Evolutionary conservation across 2,888 invertebrate species (phyloP).

Genomic region (Caenorhabditis virilis): DNA sequence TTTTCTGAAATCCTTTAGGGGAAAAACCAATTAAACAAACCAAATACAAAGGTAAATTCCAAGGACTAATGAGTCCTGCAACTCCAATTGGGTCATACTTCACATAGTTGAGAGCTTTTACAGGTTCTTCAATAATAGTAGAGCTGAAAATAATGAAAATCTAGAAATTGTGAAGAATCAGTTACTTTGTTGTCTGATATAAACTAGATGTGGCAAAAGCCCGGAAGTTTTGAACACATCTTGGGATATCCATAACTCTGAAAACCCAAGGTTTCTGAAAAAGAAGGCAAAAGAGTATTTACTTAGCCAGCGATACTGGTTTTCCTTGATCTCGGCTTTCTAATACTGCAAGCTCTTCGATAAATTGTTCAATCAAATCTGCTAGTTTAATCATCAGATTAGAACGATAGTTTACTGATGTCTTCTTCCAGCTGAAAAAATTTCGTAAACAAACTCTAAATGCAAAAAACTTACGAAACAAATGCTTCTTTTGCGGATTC

Average conservation of each 20-base stretch:
- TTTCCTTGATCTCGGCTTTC: conserved; percentile 74
- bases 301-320: conserved; percentile 70
- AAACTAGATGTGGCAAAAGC: conserved; percentile 72
- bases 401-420: conserved; percentile 70
- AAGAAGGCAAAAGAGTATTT: neutral
- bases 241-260: conserved; percentile 72
- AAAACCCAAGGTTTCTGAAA: conserved; percentile 1
- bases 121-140: conserved; percentile 49
- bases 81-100: conserved; percentile 72
- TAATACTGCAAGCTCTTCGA: conserved; percentile 71
- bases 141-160: conserved; percentile 51
- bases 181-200: conserved; percentile 69
- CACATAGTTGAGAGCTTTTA: conserved; percentile 71
- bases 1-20: neutral
- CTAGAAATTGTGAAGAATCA: neutral
- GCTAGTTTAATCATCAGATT: conserved; percentile 71
- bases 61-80: conserved; percentile 73
- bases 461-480: conserved; percentile 65
- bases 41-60: conserved; percentile 74
- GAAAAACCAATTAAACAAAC: conserved; percentile 11
- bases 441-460: neutral
- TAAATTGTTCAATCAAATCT: conserved; percentile 71
- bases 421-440: conserved; percentile 71
- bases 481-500: conserved; percentile 72
- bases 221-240: conserved; percentile 73